A percentile compares a stretch with the other conserved stretches of the same genome.
Evolutionary conservation across 1,140 invertebrate species (phyloP).

Genomic region (Cotesia glomerata): DNA sequence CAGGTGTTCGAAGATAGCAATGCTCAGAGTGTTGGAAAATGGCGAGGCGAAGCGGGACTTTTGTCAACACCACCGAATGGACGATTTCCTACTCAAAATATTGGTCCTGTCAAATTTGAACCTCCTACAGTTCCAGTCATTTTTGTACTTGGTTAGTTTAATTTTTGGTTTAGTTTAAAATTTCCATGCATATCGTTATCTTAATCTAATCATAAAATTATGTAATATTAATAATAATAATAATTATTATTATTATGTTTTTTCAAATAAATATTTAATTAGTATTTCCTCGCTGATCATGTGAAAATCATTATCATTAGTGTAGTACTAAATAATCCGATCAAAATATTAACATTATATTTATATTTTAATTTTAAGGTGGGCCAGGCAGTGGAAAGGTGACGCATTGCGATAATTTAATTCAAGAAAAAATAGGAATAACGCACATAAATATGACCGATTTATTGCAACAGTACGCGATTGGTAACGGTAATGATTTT

Average conservation of each 20-base stretch:
- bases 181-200: no score
- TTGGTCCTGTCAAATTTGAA: slow-evolving; percentile 80
- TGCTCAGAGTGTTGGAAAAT: slow-evolving; percentile 59
- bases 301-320: no score
- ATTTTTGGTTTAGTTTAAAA: neutral
- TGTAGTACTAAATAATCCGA: no score
- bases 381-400: slow-evolving; percentile 91
- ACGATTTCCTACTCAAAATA: slow-evolving; percentile 76
- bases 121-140: slow-evolving; percentile 83
- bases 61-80: slow-evolving; percentile 68
- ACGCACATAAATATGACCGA: slow-evolving; percentile 92
- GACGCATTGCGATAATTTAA: slow-evolving; percentile 88
- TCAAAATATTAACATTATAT: no score
- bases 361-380: slow-evolving; percentile 60
- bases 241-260: neutral
- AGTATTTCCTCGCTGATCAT: no score
- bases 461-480: slow-evolving; percentile 83
- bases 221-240: neutral
- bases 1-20: slow-evolving; percentile 71
- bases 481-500: slow-evolving; percentile 76
- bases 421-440: slow-evolving; percentile 82
- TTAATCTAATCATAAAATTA: no score
- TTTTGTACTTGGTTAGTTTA: slow-evolving; percentile 78
- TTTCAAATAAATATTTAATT: no score
- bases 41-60: slow-evolving; percentile 58